Conservation (phyloP, 2,888 invertebrate genomes). For the Cosmia pyralina region DNA sequence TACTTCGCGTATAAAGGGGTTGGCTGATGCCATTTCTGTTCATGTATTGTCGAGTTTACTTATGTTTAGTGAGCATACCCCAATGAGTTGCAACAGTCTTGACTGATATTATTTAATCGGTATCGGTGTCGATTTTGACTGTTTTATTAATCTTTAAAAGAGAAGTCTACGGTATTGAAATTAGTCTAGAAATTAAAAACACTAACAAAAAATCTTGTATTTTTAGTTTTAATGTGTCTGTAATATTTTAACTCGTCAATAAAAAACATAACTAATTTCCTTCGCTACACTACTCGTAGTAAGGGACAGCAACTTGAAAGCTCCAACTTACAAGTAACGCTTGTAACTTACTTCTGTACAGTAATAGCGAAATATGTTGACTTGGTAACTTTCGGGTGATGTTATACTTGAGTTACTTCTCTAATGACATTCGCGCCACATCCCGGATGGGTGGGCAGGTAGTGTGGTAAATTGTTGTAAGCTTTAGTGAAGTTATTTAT, state of each 20-base stretch:
- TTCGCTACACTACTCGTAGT: slow-evolving; percentile 1
- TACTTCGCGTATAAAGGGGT: background rate
- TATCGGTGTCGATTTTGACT: background rate
- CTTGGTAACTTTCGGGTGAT: slow-evolving; percentile 51
- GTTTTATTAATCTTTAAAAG: background rate
- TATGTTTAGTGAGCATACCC: background rate
- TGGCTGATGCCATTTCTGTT: slow-evolving; percentile 3
- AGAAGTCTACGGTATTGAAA: background rate
- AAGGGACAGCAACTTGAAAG: slow-evolving; percentile 52
- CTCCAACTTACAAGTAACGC: slow-evolving; percentile 63
- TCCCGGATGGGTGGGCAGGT: background rate
- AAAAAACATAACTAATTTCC: background rate
- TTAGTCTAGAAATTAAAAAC: background rate
- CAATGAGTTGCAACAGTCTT: background rate
- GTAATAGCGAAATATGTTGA: slow-evolving; percentile 71
- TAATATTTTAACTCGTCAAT: background rate
- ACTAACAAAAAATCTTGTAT: background rate
- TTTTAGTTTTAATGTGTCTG: background rate
- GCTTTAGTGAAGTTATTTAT: background rate
- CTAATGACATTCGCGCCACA: slow-evolving; percentile 19
- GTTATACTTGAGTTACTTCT: slow-evolving; percentile 25
- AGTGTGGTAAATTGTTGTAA: background rate
- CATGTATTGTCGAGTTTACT: background rate
- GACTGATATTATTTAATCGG: background rate
- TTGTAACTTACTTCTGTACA: slow-evolving; percentile 66